These are phyloP conservation scores for Pseudopleuronectes americanus DNA, from an alignment of 2,797 vertebrate species.

Conservation along the genomic window DNA sequence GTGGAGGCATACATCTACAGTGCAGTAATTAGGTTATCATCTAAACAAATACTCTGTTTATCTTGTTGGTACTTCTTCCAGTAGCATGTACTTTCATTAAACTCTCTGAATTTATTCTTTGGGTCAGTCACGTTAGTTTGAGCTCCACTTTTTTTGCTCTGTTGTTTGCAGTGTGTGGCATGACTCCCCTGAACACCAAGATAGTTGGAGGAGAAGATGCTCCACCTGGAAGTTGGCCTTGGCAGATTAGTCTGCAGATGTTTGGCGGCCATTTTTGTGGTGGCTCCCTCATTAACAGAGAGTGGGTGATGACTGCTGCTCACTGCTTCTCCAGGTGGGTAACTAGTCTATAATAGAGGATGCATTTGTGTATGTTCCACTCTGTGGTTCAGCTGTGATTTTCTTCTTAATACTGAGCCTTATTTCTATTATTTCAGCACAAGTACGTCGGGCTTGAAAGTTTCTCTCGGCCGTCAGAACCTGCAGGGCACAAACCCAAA, in stretches of 20 bases:
- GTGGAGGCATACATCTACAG: too few species aligned
- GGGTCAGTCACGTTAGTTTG: too few species aligned
- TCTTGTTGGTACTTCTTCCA: too few species aligned
- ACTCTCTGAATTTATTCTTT: too few species aligned
- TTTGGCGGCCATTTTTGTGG: constrained; percentile 52
- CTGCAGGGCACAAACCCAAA: constrained; percentile 51
- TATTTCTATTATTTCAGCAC: neutral
- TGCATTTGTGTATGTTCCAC: accelerated
- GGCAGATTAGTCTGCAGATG: constrained; percentile 63
- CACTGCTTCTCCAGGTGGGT: constrained; percentile 61
- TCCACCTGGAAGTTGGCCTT: constrained; percentile 65
- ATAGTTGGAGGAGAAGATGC: constrained; percentile 68
- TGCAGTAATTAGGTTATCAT: too few species aligned
- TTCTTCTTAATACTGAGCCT: neutral
- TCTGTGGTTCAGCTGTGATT: too few species aligned
- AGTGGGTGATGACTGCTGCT: constrained; percentile 74
- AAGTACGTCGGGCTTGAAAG: neutral
- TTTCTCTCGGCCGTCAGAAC: constrained; percentile 56
- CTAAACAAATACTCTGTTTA: too few species aligned
- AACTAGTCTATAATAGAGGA: accelerated
- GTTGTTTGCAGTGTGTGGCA: constrained; percentile 47
- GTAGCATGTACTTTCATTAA: too few species aligned
- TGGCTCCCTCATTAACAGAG: constrained; percentile 70
- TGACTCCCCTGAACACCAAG: constrained; percentile 30
- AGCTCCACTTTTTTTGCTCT: accelerated